Conservation (phyloP, 2,113 vertebrate species). For the Salminus brasiliensis region DNA sequence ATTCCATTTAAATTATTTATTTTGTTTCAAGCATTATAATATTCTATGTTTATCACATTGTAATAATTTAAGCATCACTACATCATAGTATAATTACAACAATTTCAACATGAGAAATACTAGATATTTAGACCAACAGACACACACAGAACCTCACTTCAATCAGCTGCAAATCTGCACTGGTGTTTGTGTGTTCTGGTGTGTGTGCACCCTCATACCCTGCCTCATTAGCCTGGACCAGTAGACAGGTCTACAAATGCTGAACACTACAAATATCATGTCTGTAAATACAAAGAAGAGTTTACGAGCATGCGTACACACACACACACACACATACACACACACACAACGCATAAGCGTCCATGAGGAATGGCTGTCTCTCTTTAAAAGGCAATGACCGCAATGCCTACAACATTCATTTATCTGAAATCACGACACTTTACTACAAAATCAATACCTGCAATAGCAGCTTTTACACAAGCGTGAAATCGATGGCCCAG, state of each 20-base stretch:
- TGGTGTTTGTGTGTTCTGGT: too few species aligned
- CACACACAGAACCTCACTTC: neutral
- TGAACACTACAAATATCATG: slow-evolving; percentile 2
- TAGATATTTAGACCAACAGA: too few species aligned
- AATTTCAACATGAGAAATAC: too few species aligned
- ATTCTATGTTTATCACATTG: too few species aligned
- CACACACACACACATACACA: neutral
- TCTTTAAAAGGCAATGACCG: slow-evolving; percentile 26
- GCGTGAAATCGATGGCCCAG: slow-evolving; percentile 43
- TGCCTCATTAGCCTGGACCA: slow-evolving; percentile 2
- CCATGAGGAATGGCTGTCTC: slow-evolving; percentile 34
- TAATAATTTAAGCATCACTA: too few species aligned
- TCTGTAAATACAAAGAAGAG: slow-evolving; percentile 13
- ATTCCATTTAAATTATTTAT: too few species aligned
- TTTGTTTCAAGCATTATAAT: too few species aligned
- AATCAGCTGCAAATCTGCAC: neutral
- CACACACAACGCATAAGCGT: neutral
- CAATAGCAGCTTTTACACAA: slow-evolving; percentile 51
- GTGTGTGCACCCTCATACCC: slow-evolving; percentile 25
- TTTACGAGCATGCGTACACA: neutral
- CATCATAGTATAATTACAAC: too few species aligned
- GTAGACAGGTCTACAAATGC: slow-evolving; percentile 26
- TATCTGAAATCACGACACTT: slow-evolving; percentile 47
- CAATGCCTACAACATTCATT: slow-evolving; percentile 40
- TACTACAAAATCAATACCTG: slow-evolving; percentile 56